These are phyloP conservation scores for Macrophya annulata DNA, from an alignment of 2,888 invertebrate species.

Conservation along the genomic window DNA sequence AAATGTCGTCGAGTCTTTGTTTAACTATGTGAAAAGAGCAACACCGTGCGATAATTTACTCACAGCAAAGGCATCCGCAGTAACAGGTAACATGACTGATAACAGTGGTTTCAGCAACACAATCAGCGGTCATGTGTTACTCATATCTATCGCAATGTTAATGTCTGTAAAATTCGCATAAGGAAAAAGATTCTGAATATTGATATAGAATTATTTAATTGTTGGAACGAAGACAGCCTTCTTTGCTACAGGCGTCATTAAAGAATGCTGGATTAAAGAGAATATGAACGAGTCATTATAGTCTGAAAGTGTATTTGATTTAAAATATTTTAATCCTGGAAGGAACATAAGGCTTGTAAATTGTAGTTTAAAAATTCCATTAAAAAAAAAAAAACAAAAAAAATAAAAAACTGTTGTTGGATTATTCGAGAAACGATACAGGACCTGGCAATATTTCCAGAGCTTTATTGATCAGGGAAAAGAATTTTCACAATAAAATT, in stretches of 20 bases:
- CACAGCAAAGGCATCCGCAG: not conserved
- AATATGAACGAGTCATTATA: not conserved
- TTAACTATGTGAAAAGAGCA: slow-evolving; percentile 86
- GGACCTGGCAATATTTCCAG: not conserved
- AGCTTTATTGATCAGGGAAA: not conserved
- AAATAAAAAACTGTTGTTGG: not conserved
- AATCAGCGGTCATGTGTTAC: not conserved
- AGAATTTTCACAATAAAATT: not conserved
- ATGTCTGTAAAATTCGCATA: slow-evolving; percentile 29
- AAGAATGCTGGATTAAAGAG: slow-evolving; percentile 10
- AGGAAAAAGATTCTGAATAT: not conserved
- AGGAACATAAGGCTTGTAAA: not conserved
- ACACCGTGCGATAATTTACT: slow-evolving; percentile 79
- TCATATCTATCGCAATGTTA: not conserved
- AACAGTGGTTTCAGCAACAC: not conserved
- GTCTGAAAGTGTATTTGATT: not conserved
- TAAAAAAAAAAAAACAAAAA: too few species aligned
- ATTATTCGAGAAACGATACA: not conserved
- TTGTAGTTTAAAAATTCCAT: not conserved
- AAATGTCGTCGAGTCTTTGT: slow-evolving; percentile 89
- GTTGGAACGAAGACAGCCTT: not conserved
- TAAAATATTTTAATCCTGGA: not conserved
- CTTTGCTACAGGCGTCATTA: not conserved
- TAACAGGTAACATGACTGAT: not conserved
- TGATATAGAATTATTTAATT: not conserved